Evolutionary conservation across 2,888 invertebrate genomes (phyloP).

Genomic region (Hofmannophila pseudospretella): DNA sequence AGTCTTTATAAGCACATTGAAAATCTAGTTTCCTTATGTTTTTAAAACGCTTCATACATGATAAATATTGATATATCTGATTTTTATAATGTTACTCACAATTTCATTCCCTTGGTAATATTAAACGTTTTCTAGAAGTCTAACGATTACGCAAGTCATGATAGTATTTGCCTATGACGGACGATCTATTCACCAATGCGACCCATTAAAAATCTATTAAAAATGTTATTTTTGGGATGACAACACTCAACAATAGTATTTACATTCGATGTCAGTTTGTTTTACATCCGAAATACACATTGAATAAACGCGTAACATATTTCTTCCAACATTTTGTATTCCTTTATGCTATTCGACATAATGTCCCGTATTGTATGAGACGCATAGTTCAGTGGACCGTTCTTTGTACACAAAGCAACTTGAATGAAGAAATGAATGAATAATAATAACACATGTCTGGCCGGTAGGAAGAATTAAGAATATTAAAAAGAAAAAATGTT

Average conservation of each 20-base stretch:
- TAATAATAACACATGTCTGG: conserved; percentile 68
- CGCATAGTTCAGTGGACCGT: conserved; percentile 62
- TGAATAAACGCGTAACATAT: conserved; percentile 69
- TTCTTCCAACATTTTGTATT: conserved; percentile 61
- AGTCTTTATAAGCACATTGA: too few species aligned
- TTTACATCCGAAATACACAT: conserved; percentile 72
- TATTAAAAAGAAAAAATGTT: conserved; percentile 49
- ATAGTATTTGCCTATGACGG: conserved; percentile 31
- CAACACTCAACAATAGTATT: conserved; percentile 73
- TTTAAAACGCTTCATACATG: too few species aligned
- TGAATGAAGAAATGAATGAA: conserved; percentile 66
- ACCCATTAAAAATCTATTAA: conserved; percentile 69
- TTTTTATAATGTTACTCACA: too few species aligned
- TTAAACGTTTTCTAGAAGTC: too few species aligned
- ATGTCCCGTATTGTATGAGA: conserved; percentile 61
- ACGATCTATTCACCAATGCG: conserved; percentile 51
- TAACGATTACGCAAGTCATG: conserved; percentile 22
- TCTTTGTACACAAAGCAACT: conserved; percentile 65
- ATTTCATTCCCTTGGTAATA: too few species aligned
- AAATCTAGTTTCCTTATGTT: too few species aligned
- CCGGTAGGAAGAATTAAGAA: conserved; percentile 50
- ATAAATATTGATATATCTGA: too few species aligned
- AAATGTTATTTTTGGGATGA: conserved; percentile 64
- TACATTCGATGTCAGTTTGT: conserved; percentile 77
- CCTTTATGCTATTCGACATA: conserved; percentile 62